phyloP scores from a whole-genome alignment of 1,140 invertebrate species.

The Arctopsyche grandis region DNA sequence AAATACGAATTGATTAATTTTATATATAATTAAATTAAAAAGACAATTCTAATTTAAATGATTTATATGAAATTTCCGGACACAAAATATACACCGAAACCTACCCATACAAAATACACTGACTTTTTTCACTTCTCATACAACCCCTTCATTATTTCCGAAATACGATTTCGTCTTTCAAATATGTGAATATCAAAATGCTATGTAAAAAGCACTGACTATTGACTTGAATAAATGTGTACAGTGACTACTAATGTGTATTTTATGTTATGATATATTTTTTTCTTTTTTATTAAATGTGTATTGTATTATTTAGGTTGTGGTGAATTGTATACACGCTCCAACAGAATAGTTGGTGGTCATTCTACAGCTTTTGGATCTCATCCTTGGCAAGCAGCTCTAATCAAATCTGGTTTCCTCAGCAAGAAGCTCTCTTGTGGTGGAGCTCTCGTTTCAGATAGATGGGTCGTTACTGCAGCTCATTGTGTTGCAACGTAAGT shows the following conservation, averaged over 20 bases:
- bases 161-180: not conserved
- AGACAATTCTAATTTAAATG: too few relatives aligned
- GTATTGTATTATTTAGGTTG: constrained; percentile 74
- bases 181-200: not conserved
- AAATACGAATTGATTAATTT: too few relatives aligned
- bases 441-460: constrained; percentile 87
- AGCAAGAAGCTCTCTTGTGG: constrained; percentile 92
- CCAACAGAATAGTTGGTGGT: constrained; percentile 92
- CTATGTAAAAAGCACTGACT: not conserved
- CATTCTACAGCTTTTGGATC: constrained; percentile 88
- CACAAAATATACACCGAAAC: too few relatives aligned
- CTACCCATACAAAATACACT: not conserved
- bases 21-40: too few relatives aligned
- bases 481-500: constrained; percentile 91
- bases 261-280: not conserved
- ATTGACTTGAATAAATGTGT: not conserved
- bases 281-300: not conserved
- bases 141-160: not conserved
- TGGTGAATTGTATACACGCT: constrained; percentile 85
- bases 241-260: not conserved
- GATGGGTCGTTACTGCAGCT: constrained; percentile 90
- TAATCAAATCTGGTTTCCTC: constrained; percentile 91
- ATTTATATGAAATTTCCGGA: too few relatives aligned
- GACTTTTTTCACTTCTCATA: not conserved
- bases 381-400: constrained; percentile 95